These are phyloP conservation scores for Martes flavigula DNA, from an alignment of 2,797 vertebrate species.

Conservation along the genomic window DNA sequence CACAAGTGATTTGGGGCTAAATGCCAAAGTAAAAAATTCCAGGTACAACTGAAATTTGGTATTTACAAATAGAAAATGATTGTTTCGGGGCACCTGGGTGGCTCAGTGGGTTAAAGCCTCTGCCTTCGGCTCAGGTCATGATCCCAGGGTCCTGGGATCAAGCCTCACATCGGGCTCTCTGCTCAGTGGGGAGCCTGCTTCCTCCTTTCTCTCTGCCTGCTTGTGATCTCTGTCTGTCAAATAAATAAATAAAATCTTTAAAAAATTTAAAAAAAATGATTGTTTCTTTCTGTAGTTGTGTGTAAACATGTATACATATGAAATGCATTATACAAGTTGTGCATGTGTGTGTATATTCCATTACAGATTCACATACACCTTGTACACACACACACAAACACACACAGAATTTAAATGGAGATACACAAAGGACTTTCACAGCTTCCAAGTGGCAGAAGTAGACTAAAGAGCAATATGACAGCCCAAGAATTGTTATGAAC, in stretches of 20 bases:
- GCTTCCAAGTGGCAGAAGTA: neutral
- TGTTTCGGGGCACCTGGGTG: neutral
- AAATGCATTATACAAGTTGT: neutral
- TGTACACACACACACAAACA: neutral
- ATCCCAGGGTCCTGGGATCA: too few species aligned
- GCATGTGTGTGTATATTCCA: too few species aligned
- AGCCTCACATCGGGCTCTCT: too few species aligned
- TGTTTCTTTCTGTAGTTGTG: neutral
- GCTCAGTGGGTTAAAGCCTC: too few species aligned
- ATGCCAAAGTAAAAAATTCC: neutral
- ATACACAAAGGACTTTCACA: neutral
- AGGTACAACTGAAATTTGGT: neutral
- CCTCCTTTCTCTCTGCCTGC: too few species aligned
- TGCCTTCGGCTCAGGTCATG: too few species aligned
- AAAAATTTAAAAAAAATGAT: neutral
- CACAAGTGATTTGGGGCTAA: constrained; percentile 58
- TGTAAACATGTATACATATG: neutral
- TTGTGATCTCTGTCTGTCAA: too few species aligned
- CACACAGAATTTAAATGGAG: neutral
- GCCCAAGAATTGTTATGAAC: neutral
- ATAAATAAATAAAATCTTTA: too few species aligned
- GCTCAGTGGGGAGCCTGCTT: too few species aligned
- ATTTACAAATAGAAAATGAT: neutral
- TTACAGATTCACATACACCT: neutral
- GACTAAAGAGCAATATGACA: neutral